phyloP scores from a whole-genome alignment of 2,888 invertebrate species.

The Ennomos fuscantarius region DNA sequence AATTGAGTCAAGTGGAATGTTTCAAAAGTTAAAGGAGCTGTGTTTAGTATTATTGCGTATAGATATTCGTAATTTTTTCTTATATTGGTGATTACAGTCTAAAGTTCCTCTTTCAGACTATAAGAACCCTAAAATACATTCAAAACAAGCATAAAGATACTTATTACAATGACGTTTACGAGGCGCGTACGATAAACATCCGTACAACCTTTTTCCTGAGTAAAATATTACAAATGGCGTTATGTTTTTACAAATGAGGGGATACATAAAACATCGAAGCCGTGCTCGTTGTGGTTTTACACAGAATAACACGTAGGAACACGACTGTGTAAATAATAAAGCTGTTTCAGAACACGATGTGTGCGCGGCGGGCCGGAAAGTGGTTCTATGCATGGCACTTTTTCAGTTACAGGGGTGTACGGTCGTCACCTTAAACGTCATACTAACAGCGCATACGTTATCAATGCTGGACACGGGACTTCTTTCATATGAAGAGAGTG shows the following conservation, averaged over 20 bases:
- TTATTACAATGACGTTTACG: slow-evolving; percentile 10
- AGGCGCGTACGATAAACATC: slow-evolving; percentile 12
- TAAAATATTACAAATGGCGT: slow-evolving; percentile 32
- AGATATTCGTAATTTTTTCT: no score
- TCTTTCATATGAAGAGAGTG: no score
- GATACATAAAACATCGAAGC: slow-evolving; percentile 37
- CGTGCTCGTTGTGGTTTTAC: slow-evolving; percentile 29
- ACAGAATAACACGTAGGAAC: slow-evolving; percentile 29
- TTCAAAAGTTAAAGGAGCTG: no score
- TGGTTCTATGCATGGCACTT: no score
- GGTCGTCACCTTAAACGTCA: no score
- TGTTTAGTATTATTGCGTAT: no score
- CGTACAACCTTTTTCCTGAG: slow-evolving; percentile 9
- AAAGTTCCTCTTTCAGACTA: no score
- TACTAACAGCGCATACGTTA: no score
- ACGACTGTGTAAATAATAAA: slow-evolving; percentile 32
- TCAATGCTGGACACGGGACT: no score
- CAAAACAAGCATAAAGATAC: background rate
- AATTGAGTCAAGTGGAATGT: no score
- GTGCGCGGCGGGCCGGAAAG: background rate
- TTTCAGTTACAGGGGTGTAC: no score
- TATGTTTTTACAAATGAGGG: slow-evolving; percentile 35
- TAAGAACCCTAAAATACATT: background rate
- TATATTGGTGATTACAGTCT: no score
- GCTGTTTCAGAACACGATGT: slow-evolving; percentile 22